These are phyloP conservation scores for Mesopsocus fuscifrons DNA, from an alignment of 2,888 invertebrate genomes.

Conservation along the genomic window DNA sequence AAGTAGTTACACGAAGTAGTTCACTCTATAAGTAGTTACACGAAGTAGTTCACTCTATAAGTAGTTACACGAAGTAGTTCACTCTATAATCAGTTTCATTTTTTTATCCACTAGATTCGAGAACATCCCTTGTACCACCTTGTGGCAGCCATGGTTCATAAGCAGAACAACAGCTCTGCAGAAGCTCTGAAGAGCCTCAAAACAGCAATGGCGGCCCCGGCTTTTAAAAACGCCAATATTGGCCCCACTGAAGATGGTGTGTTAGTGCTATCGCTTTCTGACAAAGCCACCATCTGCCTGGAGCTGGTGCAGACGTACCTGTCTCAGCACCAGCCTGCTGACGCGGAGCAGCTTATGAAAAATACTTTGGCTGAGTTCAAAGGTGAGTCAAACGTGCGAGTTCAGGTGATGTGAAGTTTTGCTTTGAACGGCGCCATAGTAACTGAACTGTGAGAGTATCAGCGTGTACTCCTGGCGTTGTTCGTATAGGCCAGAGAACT, in stretches of 20 bases:
- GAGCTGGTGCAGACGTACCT: slow-evolving; percentile 67
- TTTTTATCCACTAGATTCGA: no score
- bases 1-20: no score
- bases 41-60: no score
- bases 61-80: no score
- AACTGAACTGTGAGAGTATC: no score
- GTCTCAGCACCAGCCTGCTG: slow-evolving; percentile 45
- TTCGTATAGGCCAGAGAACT: no score
- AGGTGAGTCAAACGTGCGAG: slow-evolving; percentile 8
- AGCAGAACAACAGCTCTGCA: slow-evolving; percentile 45
- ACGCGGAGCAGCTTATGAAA: slow-evolving; percentile 22
- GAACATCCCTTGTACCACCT: slow-evolving; percentile 84
- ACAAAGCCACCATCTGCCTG: slow-evolving; percentile 70
- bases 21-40: no score
- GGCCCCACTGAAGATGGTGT: slow-evolving; percentile 7
- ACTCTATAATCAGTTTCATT: no score
- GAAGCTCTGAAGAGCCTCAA: slow-evolving; percentile 57
- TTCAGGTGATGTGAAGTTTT: no score
- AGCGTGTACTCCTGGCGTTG: no score
- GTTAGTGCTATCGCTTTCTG: slow-evolving; percentile 36
- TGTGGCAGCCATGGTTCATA: slow-evolving; percentile 64
- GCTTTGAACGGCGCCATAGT: no score
- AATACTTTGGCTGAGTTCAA: slow-evolving; percentile 1
- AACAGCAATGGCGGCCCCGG: slow-evolving; percentile 48
- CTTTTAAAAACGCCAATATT: slow-evolving; percentile 25